Evolutionary conservation across 2,113 vertebrate genomes (phyloP), one percentile per base, ranked within the genome.

Genomic region (Meleagris gallopavo): DNA sequence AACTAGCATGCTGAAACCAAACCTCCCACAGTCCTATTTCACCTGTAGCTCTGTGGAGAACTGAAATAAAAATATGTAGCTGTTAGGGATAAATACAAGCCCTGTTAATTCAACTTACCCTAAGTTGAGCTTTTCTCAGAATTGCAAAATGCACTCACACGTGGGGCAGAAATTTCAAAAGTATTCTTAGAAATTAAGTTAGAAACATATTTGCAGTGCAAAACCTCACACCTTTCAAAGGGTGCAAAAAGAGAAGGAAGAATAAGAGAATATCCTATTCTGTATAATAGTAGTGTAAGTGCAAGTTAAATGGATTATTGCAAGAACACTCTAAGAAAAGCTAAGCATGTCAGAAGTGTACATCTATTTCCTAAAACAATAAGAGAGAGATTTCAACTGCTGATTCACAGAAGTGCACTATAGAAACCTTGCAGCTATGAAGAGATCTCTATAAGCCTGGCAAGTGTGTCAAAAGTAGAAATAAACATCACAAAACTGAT

Each of bases 401-500:
- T 60, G 18, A 58, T 74, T 88, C 69, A 40, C 1, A 22, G 10
- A 32, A 75, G 17, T 8, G 7, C 48, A 18, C 41, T 71, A 46
- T 2, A 82, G 70, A 81, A 89, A 83, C 8, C 38, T 58, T 46
- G 57, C 18, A 73, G 70, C 43, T 81, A n/a, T 16, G 43, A 94
- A 82, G 46, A 62, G 25, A 94, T 27, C 27, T 61, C 30, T 9
- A 22, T 52, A 58, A 82, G 71, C 6, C 55, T 46, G 36, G 60
- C 36, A 71, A 71, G 36, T 13, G 27, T 96, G 34, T 4, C 27
- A 64, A 86, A 71, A 95, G 89, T 21, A 89, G 52, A 92, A 95
- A 83, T 5, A 69, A 90, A 72, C 25, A 55, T 60, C 46, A 77
- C 46, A 72, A 60, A 91, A 89, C 5, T 11, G 2, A 65, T 75